Evolutionary conservation across 2,113 vertebrate species (phyloP).

Genomic region (Phyllostomus discolor): DNA sequence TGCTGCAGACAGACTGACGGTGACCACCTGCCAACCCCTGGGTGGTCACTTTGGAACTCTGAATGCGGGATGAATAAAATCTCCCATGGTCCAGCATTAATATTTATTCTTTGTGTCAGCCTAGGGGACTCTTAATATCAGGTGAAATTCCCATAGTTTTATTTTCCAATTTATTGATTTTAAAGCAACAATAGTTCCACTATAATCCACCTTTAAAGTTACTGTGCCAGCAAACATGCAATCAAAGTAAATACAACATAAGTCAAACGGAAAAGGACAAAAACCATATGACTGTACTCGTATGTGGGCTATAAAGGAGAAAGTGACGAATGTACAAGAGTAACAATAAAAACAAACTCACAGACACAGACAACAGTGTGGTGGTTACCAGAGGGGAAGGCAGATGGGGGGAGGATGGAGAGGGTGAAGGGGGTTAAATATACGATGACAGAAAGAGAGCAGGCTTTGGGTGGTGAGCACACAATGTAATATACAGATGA

Average conservation of each 20-base stretch:
- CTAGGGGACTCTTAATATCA: background rate
- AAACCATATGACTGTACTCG: background rate
- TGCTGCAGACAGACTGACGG: background rate
- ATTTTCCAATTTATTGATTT: background rate
- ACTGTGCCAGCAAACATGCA: background rate
- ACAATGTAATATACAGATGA: background rate
- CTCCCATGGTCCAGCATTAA: background rate
- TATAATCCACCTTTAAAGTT: background rate
- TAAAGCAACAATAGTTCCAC: background rate
- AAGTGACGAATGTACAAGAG: background rate
- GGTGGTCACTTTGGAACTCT: background rate
- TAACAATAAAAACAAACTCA: background rate
- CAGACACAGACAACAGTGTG: background rate
- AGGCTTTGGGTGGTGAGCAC: background rate
- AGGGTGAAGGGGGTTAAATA: background rate
- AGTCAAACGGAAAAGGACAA: background rate
- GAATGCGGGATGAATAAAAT: background rate
- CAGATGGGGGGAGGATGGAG: background rate
- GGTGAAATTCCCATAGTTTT: background rate
- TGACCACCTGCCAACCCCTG: background rate
- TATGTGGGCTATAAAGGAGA: background rate
- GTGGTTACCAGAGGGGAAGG: background rate
- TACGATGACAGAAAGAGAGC: background rate
- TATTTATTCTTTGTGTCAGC: background rate
- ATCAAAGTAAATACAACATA: background rate